Evolutionary conservation across 2,797 vertebrate genomes (phyloP), one percentile per base, ranked within the genome.

Genomic region (Echeneis naucrates): DNA sequence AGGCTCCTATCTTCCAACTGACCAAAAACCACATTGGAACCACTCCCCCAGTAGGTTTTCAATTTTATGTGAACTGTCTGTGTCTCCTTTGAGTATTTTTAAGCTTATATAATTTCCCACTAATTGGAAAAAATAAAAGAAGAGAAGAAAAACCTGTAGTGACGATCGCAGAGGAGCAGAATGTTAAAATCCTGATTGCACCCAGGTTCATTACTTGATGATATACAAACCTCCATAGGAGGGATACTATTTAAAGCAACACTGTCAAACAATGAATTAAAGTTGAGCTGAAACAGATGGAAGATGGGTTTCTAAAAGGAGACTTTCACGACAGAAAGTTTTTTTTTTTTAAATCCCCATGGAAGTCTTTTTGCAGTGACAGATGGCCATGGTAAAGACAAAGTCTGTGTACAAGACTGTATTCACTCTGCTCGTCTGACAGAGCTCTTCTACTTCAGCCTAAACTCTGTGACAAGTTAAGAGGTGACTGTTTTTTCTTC

Each of bases 331-430:
- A 47, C 19, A 56, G 33, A 60, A 75, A 70, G 52, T 26, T 62
- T 48, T 10, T 17, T 23, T n/a, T n/a, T n/a, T n/a, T n/a, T n/a
- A 26, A 30, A 26, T 19, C 72, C 79, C 63, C 2, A 0, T 8
- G 12, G 52, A 72, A 40, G 2, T 68, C 5, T 55, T 38, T 67
- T 42, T 35, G 56, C 51, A n/a, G 61, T 1, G 59, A 64, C 80
- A 80, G 85, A 83, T 83, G 82, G 62, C 21, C 2, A 40, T 3
- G 13, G 26, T 42, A n/a, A 59, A 38, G 68, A 52, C n/a, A 33
- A 62, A 72, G 16, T 53, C 23, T 8, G 6, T 23, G 60, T 61
- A 30, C 51, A 30, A 57, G 50, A 44, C 45, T 37, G 30, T 30
- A 27, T 65, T 24, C 16, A 14, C 17, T 61, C 13, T 4, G 14